Base-by-base conservation (phyloP, 2,888 invertebrate genomes). In the Xanthorhoe designata region DNA sequence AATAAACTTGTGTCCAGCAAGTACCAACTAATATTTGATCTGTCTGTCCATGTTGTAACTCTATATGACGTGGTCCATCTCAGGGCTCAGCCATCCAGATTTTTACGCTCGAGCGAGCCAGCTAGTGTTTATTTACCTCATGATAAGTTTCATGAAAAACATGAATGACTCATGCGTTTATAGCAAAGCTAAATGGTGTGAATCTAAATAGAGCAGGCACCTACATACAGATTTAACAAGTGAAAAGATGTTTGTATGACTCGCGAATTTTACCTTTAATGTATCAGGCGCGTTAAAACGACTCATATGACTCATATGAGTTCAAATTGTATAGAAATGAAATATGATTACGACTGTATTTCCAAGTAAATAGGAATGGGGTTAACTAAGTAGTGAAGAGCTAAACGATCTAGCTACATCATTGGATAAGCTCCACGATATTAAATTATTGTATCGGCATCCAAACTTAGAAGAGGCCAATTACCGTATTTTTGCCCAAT, bases 131-230 rank as follows among this genome's bases (percentile, higher is more conserved):
- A 45, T 53, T 61, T 53, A 32, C 8, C 15, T 45, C 5, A 6
- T 24, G 53, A 60, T 53, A 60, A n/a, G n/a, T n/a, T n/a, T 17
- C 32, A 24, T 24, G 24, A 60, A 60, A 24, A 57, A 47, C 49
- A 15, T 10, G 32, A 32, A 49, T 57, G 47, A 57, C 47, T 57
- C 54, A 54, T 17, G 18, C 3, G 0, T 15, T 19, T 45, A n/a
- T 7, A 32, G 19, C 38, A 42, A 42, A 42, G 38, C 38, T 42
- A 42, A 42, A 42, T 10, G 13, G 38, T 10, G 38, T 42, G 38
- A 42, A 42, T 42, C 38, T 2, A 13, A 13, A 13, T 42, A 42
- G 38, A 42, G 38, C 3, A 42, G 38, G 3, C 3, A 42, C 38
- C 13, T 42, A 42, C 13, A 42, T 42, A 42, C 7, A 32, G 32